These are phyloP conservation scores for Drosophila fuyamai DNA, from an alignment of 1,140 invertebrate species.

Conservation along the genomic window DNA sequence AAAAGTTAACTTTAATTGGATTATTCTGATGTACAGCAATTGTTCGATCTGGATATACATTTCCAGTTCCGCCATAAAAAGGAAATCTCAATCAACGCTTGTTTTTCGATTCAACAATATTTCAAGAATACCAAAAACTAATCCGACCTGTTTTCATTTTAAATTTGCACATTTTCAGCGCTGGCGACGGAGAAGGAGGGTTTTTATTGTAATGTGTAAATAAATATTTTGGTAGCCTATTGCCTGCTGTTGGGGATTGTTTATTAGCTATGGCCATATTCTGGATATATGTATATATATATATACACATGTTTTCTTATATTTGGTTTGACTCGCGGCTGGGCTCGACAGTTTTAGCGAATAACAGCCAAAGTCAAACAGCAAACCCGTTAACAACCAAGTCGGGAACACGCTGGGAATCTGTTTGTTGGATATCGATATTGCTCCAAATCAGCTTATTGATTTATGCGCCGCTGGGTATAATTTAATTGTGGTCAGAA, in stretches of 20 bases:
- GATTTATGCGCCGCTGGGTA: constrained; percentile 31
- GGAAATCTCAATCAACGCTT: constrained; percentile 35
- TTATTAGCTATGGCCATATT: constrained; percentile 8
- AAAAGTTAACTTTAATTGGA: too few relatives aligned
- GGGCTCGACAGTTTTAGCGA: constrained; percentile 55
- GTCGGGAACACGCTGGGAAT: constrained; percentile 15
- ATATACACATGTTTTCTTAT: constrained; percentile 6
- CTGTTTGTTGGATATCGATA: constrained; percentile 24
- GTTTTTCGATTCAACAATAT: constrained; percentile 3
- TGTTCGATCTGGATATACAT: not conserved
- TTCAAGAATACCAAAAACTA: not conserved
- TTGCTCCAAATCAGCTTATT: constrained; percentile 58
- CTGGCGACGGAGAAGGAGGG: not conserved
- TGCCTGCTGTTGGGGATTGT: constrained; percentile 7
- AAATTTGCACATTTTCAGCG: constrained; percentile 29
- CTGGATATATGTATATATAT: not conserved
- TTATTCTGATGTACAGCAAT: too few relatives aligned
- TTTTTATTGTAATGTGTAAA: constrained; percentile 46
- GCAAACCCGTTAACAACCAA: constrained; percentile 12
- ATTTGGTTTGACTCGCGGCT: constrained; percentile 14
- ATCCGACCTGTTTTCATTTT: constrained; percentile 24
- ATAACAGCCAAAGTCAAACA: constrained; percentile 74
- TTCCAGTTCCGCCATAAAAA: not conserved
- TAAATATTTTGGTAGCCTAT: constrained; percentile 7
- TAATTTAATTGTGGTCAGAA: not conserved